A percentile compares a stretch with the other conserved stretches of the same genome.
Evolutionary conservation across 1,140 invertebrate genomes (phyloP).

Genomic region (Trichonephila clavata): DNA sequence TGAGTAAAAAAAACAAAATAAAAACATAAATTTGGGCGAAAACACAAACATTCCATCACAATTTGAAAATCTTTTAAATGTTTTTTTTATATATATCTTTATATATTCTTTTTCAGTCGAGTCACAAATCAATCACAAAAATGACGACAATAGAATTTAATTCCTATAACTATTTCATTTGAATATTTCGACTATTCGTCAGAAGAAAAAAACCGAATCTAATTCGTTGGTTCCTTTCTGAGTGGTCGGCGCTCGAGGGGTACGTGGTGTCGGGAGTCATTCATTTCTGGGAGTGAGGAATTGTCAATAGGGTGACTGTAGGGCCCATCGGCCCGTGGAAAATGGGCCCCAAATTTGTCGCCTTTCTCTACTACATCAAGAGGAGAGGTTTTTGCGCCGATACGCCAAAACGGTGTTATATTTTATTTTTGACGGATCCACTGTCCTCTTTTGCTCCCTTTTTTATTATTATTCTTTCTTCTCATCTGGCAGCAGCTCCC

Average conservation of each 20-base stretch:
- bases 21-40: no score
- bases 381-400: constrained; percentile 67
- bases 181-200: no score
- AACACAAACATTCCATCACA: no score
- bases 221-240: constrained; percentile 23
- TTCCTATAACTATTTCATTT: no score
- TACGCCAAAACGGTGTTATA: constrained; percentile 70
- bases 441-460: not conserved
- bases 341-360: constrained; percentile 73
- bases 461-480: not conserved
- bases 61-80: no score
- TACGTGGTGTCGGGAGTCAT: constrained; percentile 24
- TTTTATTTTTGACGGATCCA: constrained; percentile 39
- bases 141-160: no score
- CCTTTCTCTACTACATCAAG: constrained; percentile 28
- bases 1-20: no score
- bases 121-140: no score
- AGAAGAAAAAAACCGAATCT: not conserved
- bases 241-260: not conserved
- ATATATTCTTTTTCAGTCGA: no score
- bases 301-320: constrained; percentile 59
- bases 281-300: constrained; percentile 56
- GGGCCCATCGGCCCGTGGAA: constrained; percentile 66
- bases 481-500: not conserved
- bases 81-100: no score